A percentile compares a stretch with the other conserved stretches of the same genome.
phyloP scores from a whole-genome alignment of 64 coral and sea anemone genomes.

The Stichodactyla helianthus region DNA sequence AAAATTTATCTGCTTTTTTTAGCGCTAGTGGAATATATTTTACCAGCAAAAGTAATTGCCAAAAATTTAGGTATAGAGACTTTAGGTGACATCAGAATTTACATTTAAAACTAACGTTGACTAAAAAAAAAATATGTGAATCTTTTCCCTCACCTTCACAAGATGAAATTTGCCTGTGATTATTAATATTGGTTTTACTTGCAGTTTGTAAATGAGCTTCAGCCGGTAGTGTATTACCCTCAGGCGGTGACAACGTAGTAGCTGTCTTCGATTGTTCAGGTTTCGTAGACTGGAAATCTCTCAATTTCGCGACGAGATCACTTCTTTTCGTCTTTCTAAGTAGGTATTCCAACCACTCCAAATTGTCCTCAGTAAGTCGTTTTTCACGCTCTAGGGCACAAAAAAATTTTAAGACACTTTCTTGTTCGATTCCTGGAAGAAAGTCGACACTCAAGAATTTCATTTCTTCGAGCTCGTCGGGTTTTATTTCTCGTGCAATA shows the following conservation, averaged over 20 bases:
- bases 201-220: not conserved
- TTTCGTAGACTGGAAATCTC: not conserved
- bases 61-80: too few relatives aligned
- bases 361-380: not conserved
- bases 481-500: conserved; percentile 1
- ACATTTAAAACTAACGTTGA: too few relatives aligned
- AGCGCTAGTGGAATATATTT: too few relatives aligned
- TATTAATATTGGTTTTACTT: too few relatives aligned
- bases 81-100: too few relatives aligned
- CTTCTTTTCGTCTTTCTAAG: not conserved
- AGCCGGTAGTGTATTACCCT: too few relatives aligned
- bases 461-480: not conserved
- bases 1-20: too few relatives aligned
- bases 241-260: not conserved
- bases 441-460: not conserved
- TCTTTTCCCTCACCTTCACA: not conserved
- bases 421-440: not conserved
- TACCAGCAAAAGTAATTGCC: too few relatives aligned
- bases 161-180: too few relatives aligned
- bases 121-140: too few relatives aligned
- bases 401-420: not conserved
- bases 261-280: not conserved
- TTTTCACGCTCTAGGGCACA: not conserved
- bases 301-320: not conserved
- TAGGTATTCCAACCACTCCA: not conserved